A percentile compares a stretch with the other conserved stretches of the same genome.
These are phyloP conservation scores for Drosophila pseudoananassae DNA, from an alignment of 1,140 invertebrate genomes.

Conservation along the genomic window DNA sequence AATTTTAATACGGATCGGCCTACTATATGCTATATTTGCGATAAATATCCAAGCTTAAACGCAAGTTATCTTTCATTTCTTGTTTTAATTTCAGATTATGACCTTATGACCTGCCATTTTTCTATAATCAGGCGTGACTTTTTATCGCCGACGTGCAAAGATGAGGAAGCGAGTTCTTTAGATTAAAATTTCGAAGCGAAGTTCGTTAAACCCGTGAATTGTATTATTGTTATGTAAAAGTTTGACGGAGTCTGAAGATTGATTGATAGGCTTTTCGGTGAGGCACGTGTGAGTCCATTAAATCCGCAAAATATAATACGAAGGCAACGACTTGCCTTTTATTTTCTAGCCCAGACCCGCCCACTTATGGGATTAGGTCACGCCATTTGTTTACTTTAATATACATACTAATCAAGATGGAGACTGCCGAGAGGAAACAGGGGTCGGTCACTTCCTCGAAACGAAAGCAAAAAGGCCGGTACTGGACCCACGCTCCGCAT, in stretches of 20 bases:
- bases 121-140: slow-evolving; percentile 34
- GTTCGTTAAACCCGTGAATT: slow-evolving; percentile 59
- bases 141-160: slow-evolving; percentile 29
- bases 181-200: slow-evolving; percentile 18
- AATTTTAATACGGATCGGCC: too few relatives aligned
- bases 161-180: slow-evolving; percentile 38
- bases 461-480: slow-evolving; percentile 47
- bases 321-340: slow-evolving; percentile 24
- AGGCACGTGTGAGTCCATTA: slow-evolving; percentile 50
- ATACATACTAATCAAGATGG: background rate
- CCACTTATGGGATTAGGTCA: slow-evolving; percentile 62
- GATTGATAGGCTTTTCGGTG: slow-evolving; percentile 33
- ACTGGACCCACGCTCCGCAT: slow-evolving; percentile 73
- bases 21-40: too few relatives aligned
- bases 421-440: slow-evolving; percentile 2
- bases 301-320: slow-evolving; percentile 6
- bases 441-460: slow-evolving; percentile 48
- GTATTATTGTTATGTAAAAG: slow-evolving; percentile 13
- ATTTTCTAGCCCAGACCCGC: slow-evolving; percentile 9
- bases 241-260: slow-evolving; percentile 41
- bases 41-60: too few relatives aligned
- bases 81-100: background rate
- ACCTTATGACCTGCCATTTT: background rate
- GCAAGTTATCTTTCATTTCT: too few relatives aligned
- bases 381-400: slow-evolving; percentile 36